Evolutionary conservation across 2,797 vertebrate species (phyloP), one percentile per base, ranked within the genome.

Genomic region (Rhinophrynus dorsalis): DNA sequence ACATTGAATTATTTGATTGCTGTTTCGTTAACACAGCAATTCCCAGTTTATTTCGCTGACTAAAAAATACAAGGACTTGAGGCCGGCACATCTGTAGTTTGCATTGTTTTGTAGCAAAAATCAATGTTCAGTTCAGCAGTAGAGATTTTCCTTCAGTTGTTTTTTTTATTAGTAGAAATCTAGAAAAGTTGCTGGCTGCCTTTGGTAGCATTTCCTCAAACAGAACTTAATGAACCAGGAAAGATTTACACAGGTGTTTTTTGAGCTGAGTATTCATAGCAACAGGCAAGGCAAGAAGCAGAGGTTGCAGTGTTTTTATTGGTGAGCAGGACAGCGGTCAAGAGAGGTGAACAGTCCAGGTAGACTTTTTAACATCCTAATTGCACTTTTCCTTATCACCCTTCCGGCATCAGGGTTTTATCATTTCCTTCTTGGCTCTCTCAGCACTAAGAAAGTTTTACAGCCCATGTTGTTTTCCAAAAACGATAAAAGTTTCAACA

Each of bases 391-490:
- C 9, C 50, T 56, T 63, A 70, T 70, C 68, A 3, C 38, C 9
- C 37, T 63, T 70, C 68, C 68, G 23, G 13, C 68, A 70, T 70
- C 37, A 30, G 59, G 33, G 47, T 50, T 32, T 54, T 44, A 62
- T 70, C 51, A 27, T 61, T 63, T 70, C 68, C 68, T 70, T 17
- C 68, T 48, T 55, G 50, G 50, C 68, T 47, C 30, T 10, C 21
- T 24, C 32, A 1, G 23, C 15, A 37, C 30, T 21, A 33, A 63
- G 30, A 45, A 27, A 47, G 15, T 45, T 17, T 26, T 54, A 29
- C 38, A 35, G 21, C 18, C 24, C n/a, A 6, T 32, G 9, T 5
- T 61, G 57, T 54, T 69, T 44, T 61, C 54, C 11, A 61, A 44
- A 44, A 33, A 10, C 26, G 18, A 61, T 69, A 42, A 68, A 9